phyloP scores from a whole-genome alignment of 2,797 vertebrate genomes.

The Okamejei kenojei region DNA sequence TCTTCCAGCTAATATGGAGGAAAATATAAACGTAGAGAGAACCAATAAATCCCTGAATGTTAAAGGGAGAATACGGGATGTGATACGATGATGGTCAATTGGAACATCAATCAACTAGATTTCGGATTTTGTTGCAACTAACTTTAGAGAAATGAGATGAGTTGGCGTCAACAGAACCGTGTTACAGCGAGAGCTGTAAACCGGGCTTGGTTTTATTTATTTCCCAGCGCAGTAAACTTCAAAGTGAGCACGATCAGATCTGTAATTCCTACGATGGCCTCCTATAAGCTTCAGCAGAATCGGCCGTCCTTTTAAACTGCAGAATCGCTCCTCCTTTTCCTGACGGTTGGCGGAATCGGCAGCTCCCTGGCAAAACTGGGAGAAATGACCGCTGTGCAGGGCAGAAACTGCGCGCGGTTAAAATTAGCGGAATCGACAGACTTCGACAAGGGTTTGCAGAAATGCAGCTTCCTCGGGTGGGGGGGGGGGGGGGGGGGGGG shows the following conservation, averaged over 20 bases:
- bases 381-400: not conserved
- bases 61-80: not conserved
- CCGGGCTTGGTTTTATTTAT: not conserved
- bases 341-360: not conserved
- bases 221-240: not conserved
- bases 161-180: not conserved
- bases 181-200: not conserved
- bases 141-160: not conserved
- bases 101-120: not conserved
- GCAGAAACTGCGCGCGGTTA: slow-evolving; percentile 9
- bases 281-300: not conserved
- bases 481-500: no score
- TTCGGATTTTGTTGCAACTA: not conserved
- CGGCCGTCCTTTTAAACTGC: not conserved
- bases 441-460: not conserved
- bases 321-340: not conserved
- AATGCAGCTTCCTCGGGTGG: not conserved
- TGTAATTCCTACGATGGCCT: not conserved
- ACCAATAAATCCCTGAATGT: not conserved
- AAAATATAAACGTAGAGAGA: not conserved
- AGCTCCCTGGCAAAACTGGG: not conserved
- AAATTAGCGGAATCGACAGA: not conserved
- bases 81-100: not conserved
- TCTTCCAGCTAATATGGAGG: not conserved
- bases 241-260: not conserved